Evolutionary conservation across 2,888 invertebrate species (phyloP), one percentile per base, ranked within the genome.

Genomic region (Acronicta alni): DNA sequence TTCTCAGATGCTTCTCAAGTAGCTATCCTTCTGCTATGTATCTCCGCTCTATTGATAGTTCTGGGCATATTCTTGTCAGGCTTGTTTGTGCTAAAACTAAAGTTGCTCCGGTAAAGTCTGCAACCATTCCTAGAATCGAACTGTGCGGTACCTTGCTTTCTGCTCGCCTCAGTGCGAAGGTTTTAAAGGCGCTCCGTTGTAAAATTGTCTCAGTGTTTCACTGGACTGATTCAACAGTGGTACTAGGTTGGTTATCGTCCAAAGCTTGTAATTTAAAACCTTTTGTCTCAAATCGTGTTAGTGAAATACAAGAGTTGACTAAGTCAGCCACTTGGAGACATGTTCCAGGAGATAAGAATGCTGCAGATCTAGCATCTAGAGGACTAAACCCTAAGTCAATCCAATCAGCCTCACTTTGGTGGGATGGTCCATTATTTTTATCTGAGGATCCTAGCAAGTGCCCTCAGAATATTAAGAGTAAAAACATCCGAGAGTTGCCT

Each of bases 221-320:
- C 15, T 45, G 43, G 70, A 39, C 39, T 2, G 39, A 39, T 39
- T 39, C 39, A 39, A 10, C 39, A 16, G 6, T 39, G 1, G 39
- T 70, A 1, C 15, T 63, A 8, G 32, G 64, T 14, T 65, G 64
- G 59, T 16, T 65, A n/a, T 41, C 46, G 3, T n/a, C 53, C 17
- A 38, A 49, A 0, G 3, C 53, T 18, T 26, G 37, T 6, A 7
- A n/a, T 15, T 2, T 72, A 6, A 67, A 77, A 53, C 48, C 62
- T 0, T 77, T 72, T 53, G 74, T 74, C 6, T 12, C 57, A 2
- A 67, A 74, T 43, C 51, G 76, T 15, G 66, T 74, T 0, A 26
- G 16, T 9, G 65, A 66, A 43, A 68, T 76, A 16, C 56, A 70
- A 35, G 52, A 68, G 2, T 18, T 64, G 2, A 67, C 73, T 3